Percentiles rank a stretch among this genome's conserved stretches.
These are phyloP conservation scores for Rhodeus uyekii DNA, from an alignment of 2,797 vertebrate species.

Conservation along the genomic window DNA sequence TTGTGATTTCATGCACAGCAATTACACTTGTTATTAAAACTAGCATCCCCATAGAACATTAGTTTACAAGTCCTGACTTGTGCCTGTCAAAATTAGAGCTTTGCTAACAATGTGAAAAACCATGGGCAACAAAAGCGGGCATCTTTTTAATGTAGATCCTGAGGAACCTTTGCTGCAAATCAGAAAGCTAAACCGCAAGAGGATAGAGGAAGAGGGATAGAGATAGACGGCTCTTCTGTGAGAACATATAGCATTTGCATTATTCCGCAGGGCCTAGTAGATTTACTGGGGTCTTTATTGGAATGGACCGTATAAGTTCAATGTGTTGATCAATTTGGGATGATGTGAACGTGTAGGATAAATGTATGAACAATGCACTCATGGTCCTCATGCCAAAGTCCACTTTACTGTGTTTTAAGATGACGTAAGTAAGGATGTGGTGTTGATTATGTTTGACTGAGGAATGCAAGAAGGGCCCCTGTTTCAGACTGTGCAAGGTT, in stretches of 20 bases:
- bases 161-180: not conserved
- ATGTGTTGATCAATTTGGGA: constrained; percentile 41
- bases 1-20: constrained; percentile 19
- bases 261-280: constrained; percentile 37
- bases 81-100: constrained; percentile 43
- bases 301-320: constrained; percentile 48
- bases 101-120: constrained; percentile 29
- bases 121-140: not conserved
- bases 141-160: not conserved
- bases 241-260: constrained; percentile 51
- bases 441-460: constrained; percentile 17
- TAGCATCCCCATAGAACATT: constrained; percentile 16
- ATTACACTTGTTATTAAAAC: constrained; percentile 32
- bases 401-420: constrained; percentile 41
- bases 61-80: constrained; percentile 37
- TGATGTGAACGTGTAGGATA: constrained; percentile 1
- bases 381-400: constrained; percentile 49
- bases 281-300: constrained; percentile 53
- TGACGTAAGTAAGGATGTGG: constrained; percentile 37
- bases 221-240: constrained; percentile 16
- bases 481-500: constrained; percentile 29
- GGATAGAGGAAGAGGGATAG: not conserved
- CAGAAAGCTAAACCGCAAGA: not conserved
- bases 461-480: constrained; percentile 38
- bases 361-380: constrained; percentile 47